phyloP scores from a whole-genome alignment of 2,113 vertebrate species.

The Zapornia atra region DNA sequence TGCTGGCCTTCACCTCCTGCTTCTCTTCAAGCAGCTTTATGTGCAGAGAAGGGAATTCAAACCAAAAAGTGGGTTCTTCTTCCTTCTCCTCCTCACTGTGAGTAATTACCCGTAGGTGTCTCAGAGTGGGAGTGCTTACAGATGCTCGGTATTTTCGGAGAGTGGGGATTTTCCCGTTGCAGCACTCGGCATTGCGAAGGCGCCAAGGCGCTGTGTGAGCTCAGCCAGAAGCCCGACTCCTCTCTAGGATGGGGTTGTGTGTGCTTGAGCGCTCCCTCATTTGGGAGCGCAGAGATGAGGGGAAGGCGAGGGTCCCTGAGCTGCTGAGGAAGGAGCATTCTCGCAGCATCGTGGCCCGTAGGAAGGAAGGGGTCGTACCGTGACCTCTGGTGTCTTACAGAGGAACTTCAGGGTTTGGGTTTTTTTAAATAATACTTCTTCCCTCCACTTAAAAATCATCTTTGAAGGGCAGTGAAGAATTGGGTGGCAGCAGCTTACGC shows the following conservation, averaged over 20 bases:
- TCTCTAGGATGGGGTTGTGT: background rate
- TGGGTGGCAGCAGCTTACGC: background rate
- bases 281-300: background rate
- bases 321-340: background rate
- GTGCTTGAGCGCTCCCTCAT: background rate
- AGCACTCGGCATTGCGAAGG: background rate
- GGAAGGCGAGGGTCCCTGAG: background rate
- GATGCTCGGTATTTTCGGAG: background rate
- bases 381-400: background rate
- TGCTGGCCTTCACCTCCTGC: background rate
- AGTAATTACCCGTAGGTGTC: background rate
- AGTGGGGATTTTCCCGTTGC: background rate
- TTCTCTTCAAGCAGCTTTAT: background rate
- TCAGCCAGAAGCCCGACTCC: background rate
- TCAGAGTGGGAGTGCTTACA: conserved; percentile 12
- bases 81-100: background rate
- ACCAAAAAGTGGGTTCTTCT: background rate
- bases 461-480: background rate
- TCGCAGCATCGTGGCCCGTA: too few relatives aligned
- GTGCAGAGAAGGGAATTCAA: background rate
- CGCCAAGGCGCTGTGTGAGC: background rate
- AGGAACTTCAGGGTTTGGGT: background rate
- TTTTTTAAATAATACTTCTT: background rate
- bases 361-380: accelerated
- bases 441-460: background rate